Base-by-base conservation (phyloP, 2,797 vertebrate genomes). In the Cossypha niveicapilla region DNA sequence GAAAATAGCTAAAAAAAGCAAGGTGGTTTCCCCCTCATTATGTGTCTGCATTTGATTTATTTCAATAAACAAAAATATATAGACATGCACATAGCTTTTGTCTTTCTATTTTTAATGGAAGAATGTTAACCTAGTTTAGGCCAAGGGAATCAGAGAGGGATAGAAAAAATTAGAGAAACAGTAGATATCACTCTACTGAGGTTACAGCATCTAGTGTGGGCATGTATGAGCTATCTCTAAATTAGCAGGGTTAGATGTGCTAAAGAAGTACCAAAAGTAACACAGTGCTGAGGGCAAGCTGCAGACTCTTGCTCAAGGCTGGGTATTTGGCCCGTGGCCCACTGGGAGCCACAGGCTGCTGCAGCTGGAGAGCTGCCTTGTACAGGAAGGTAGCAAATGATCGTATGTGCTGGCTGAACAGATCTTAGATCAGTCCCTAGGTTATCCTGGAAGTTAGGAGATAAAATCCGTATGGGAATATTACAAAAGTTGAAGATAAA, bases 291-390 rank as follows among this genome's bases (percentile, higher is more conserved):
- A 47, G 47, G 62, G 44, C 39, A 93, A 85, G 32, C 19, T 54
- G 35, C 47, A 75, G 30, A 44, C 32, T 70, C 39, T 62, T 68
- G 50, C 80, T 89, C 35, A 41, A 82, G 30, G 27, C 71, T 89
- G 54, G 10, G 10, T 48, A 12, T 84, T 86, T 80, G 72, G 63
- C 19, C 28, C 0, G 0, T 71, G 61, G 48, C 53, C 23, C 66
- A n/a, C 5, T 8, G 2, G 2, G n/a, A 89, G 28, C 10, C 41
- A 23, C 34, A 34, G 0, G 0, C 24, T 65, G 32, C 54, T 57
- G n/a, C 13, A 70, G 47, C 67, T 50, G 24, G 16, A 34, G 25
- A 7, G 7, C 58, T 87, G 11, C 28, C 17, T 4, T 32, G 28
- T 30, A 54, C 21, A 30, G 39, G 34, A 41, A 27, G 63, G 3